phyloP scores from a whole-genome alignment of 1,140 invertebrate genomes.

The Temnothorax curvispinosus region DNA sequence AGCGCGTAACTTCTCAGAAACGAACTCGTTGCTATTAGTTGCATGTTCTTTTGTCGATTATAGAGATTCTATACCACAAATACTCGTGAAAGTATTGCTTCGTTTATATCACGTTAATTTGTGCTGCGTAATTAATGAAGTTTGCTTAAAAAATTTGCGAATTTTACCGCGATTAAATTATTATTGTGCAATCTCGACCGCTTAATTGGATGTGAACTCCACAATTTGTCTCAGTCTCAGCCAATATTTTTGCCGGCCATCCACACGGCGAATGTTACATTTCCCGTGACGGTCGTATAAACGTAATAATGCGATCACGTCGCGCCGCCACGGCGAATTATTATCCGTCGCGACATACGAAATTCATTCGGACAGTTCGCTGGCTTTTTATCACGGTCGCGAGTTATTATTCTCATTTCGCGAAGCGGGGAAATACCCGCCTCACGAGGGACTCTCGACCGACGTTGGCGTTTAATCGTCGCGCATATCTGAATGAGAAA shows the following conservation, averaged over 20 bases:
- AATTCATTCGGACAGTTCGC: constrained; percentile 53
- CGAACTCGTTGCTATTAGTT: constrained; percentile 29
- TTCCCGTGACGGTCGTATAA: constrained; percentile 25
- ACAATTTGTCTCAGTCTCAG: neutral
- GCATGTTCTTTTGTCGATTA: constrained; percentile 59
- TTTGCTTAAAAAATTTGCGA: constrained; percentile 10
- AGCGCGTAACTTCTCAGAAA: neutral
- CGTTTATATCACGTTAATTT: neutral
- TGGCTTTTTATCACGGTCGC: constrained; percentile 54
- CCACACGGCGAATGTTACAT: neutral
- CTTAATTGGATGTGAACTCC: constrained; percentile 10
- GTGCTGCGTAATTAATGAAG: neutral
- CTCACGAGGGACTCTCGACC: neutral
- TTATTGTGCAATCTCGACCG: neutral
- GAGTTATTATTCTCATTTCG: constrained; percentile 62
- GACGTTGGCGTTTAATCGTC: constrained; percentile 22
- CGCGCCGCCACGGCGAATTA: constrained; percentile 57
- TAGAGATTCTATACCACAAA: constrained; percentile 18
- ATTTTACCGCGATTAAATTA: neutral
- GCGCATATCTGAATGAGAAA: constrained; percentile 17
- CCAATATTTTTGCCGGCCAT: neutral
- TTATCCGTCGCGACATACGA: constrained; percentile 40
- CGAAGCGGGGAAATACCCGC: constrained; percentile 11
- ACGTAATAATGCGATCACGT: constrained; percentile 24
- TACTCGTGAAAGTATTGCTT: neutral